These are phyloP conservation scores for Penaeus indicus DNA, from an alignment of 1,140 invertebrate genomes.

Conservation along the genomic window DNA sequence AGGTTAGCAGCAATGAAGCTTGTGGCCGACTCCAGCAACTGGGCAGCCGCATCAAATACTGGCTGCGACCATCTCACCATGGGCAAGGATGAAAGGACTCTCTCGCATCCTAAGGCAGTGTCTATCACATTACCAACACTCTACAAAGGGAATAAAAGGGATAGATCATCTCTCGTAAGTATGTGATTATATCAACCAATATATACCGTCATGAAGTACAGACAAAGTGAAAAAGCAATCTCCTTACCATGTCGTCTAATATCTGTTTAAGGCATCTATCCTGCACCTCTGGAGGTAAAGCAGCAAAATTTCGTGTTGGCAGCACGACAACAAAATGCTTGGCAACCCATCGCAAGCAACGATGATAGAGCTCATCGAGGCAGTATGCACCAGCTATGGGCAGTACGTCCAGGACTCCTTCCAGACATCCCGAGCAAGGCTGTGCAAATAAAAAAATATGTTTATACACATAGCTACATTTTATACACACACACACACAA, in stretches of 20 bases:
- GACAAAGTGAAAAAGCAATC: background rate
- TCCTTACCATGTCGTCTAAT: slow-evolving; percentile 63
- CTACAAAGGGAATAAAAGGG: slow-evolving; percentile 69
- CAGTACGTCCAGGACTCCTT: slow-evolving; percentile 69
- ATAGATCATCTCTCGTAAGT: slow-evolving; percentile 37
- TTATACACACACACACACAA: no score
- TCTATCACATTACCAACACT: slow-evolving; percentile 77
- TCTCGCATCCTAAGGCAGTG: slow-evolving; percentile 80
- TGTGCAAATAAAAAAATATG: background rate
- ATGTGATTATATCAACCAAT: background rate
- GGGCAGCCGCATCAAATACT: slow-evolving; percentile 77
- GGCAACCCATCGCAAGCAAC: slow-evolving; percentile 69
- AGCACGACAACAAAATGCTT: slow-evolving; percentile 70
- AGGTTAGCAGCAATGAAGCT: slow-evolving; percentile 79
- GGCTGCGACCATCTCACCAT: slow-evolving; percentile 81
- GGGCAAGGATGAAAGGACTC: slow-evolving; percentile 78
- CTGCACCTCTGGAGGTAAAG: slow-evolving; percentile 68
- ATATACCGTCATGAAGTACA: background rate
- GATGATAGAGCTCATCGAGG: slow-evolving; percentile 69
- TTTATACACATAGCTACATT: no score
- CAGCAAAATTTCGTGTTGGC: slow-evolving; percentile 69
- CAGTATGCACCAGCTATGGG: slow-evolving; percentile 69
- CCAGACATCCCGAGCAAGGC: slow-evolving; percentile 69
- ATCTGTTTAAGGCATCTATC: slow-evolving; percentile 68
- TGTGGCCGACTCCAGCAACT: slow-evolving; percentile 78